A percentile compares a stretch with the other conserved stretches of the same genome.
Conservation (phyloP, 2,888 invertebrate species). For the Caenorhabditis becei region DNA sequence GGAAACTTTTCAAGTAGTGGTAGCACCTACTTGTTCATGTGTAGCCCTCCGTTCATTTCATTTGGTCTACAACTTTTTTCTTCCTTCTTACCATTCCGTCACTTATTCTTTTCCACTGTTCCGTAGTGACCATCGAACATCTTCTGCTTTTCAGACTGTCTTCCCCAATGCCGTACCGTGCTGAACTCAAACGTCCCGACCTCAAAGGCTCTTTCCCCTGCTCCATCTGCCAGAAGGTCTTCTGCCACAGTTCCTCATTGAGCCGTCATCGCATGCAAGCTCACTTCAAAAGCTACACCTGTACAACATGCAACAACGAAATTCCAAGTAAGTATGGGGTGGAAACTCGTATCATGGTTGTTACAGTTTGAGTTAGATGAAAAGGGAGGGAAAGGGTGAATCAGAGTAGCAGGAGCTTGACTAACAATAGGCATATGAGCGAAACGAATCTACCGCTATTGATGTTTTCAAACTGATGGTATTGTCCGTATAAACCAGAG, state of each 20-base stretch:
- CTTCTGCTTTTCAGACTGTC: slow-evolving; percentile 25
- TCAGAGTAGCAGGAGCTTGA: slow-evolving; percentile 57
- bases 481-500: neutral
- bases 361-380: slow-evolving; percentile 21
- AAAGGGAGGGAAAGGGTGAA: slow-evolving; percentile 27
- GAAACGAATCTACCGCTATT: slow-evolving; percentile 58
- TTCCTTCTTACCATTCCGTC: slow-evolving; percentile 11
- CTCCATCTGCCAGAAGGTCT: slow-evolving; percentile 80
- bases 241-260: slow-evolving; percentile 81
- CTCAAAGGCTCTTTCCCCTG: slow-evolving; percentile 81
- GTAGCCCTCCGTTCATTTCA: slow-evolving; percentile 27
- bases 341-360: slow-evolving; percentile 4
- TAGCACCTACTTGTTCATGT: slow-evolving; percentile 40
- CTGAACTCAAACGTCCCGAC: slow-evolving; percentile 82
- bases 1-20: slow-evolving; percentile 59
- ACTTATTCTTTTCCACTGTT: neutral
- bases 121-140: neutral
- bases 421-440: slow-evolving; percentile 49
- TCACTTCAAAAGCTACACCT: slow-evolving; percentile 81
- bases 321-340: slow-evolving; percentile 79
- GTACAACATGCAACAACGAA: slow-evolving; percentile 81
- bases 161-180: slow-evolving; percentile 78
- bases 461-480: slow-evolving; percentile 34
- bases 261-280: slow-evolving; percentile 82
- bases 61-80: slow-evolving; percentile 33